Evolutionary conservation across 2,113 vertebrate species (phyloP).

Genomic region (Pterocles orientalis): DNA sequence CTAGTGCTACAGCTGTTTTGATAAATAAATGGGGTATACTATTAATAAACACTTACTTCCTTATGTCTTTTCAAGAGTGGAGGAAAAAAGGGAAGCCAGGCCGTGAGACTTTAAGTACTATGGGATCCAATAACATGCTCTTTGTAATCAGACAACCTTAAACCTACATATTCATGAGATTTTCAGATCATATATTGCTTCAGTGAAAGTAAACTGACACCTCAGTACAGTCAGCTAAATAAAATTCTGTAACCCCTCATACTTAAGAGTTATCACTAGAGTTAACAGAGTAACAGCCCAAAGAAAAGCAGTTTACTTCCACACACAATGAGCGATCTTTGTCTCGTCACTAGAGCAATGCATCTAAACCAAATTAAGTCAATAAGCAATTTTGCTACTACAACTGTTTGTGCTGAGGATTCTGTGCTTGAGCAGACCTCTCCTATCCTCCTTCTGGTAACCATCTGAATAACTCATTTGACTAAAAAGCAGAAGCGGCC

Average conservation of each 20-base stretch:
- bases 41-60: neutral
- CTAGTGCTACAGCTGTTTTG: neutral
- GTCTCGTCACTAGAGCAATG: neutral
- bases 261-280: neutral
- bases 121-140: neutral
- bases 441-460: neutral
- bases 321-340: neutral
- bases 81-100: rapidly evolving
- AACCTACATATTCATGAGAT: neutral
- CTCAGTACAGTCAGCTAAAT: neutral
- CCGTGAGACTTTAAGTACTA: neutral
- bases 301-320: neutral
- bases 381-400: neutral
- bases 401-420: neutral
- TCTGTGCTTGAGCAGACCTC: neutral
- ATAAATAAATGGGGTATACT: neutral
- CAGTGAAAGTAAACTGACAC: neutral
- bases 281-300: neutral
- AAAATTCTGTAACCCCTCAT: neutral
- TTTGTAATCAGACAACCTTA: neutral
- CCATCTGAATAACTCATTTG: neutral
- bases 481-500: neutral
- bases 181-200: neutral
- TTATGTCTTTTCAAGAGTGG: neutral
- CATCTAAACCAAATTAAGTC: neutral